Base-by-base conservation (phyloP, 1,140 invertebrate genomes). In the Listronotus bonariensis region DNA sequence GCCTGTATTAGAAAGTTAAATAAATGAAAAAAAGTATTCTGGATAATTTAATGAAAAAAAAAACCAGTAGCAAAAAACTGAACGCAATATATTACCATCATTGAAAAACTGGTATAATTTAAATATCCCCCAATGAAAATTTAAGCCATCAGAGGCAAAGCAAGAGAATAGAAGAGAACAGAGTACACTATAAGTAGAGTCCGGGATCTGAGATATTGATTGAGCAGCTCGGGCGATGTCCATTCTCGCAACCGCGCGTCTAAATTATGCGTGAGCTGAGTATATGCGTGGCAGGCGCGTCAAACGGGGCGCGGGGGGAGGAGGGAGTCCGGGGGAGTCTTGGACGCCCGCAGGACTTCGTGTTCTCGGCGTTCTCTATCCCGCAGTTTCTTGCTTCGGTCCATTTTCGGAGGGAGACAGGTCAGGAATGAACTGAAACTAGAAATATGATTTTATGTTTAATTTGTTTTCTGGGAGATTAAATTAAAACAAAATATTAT, bases 201-300 rank as follows among this genome's bases (percentile, higher is more conserved):
- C 71, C 73, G 69, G 70, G 73, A 71, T 70, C 67, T 69, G 68
- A 71, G 72, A 73, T 76, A 76, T 76, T 75, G 75, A 76, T 76
- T 76, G 72, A 75, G 72, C 71, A 75, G 72, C 75, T 74, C 67
- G 75, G 75, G 75, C 75, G 75, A 75, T 76, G 73, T 76, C 73
- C 75, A 75, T 76, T 76, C 74, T 71, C 62, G 70, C 73, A 72
- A 72, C 75, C 73, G 72, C 75, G 72, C 72, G 72, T 75, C 75
- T 76, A 76, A 76, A 76, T 76, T 76, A 76, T 76, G 75, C 75
- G 75, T 76, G 75, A 76, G 75, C 75, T 75, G 74, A 76, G 74
- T 76, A 74, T 76, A 76, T 76, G 75, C 75, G 72, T 75, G 73
- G 73, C 73, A 71, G 73, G 71, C 69, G 72, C 75, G 75, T 76